A percentile compares a stretch with the other conserved stretches of the same genome.
Conservation (phyloP, 2,113 vertebrate species). For the Ivindomyrus marchei region DNA sequence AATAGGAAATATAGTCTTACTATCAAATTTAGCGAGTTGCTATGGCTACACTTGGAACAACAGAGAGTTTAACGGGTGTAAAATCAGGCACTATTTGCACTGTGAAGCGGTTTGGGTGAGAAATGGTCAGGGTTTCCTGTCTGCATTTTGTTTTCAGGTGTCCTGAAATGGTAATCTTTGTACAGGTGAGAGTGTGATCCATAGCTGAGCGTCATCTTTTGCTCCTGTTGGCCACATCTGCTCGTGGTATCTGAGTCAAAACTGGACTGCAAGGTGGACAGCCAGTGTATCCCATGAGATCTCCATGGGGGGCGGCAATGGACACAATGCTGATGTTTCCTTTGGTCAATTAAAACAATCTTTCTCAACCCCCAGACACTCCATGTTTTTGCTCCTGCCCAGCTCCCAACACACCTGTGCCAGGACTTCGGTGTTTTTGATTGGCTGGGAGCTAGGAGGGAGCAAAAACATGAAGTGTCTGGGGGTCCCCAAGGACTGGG, state of each 20-base stretch:
- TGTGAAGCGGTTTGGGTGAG: neutral
- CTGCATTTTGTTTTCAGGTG: neutral
- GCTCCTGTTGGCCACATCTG: neutral
- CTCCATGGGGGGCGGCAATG: neutral
- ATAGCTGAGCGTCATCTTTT: neutral
- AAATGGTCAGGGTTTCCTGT: neutral
- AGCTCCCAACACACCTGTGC: neutral
- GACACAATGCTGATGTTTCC: neutral
- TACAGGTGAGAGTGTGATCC: neutral
- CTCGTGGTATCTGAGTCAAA: neutral
- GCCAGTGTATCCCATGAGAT: neutral
- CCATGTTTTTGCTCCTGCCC: neutral
- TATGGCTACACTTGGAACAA: neutral
- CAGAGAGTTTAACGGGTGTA: constrained; percentile 10
- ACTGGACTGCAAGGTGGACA: neutral
- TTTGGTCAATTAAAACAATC: neutral
- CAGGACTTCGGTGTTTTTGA: neutral
- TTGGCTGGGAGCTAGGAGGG: neutral
- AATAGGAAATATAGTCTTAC: neutral
- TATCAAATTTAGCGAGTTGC: neutral
- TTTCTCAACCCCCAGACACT: neutral
- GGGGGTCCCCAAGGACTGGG: neutral
- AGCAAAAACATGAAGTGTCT: neutral
- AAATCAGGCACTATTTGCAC: neutral
- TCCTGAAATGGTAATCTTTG: neutral